These are phyloP conservation scores for Malthinus flaveolus DNA, from an alignment of 2,888 invertebrate species.

Conservation along the genomic window DNA sequence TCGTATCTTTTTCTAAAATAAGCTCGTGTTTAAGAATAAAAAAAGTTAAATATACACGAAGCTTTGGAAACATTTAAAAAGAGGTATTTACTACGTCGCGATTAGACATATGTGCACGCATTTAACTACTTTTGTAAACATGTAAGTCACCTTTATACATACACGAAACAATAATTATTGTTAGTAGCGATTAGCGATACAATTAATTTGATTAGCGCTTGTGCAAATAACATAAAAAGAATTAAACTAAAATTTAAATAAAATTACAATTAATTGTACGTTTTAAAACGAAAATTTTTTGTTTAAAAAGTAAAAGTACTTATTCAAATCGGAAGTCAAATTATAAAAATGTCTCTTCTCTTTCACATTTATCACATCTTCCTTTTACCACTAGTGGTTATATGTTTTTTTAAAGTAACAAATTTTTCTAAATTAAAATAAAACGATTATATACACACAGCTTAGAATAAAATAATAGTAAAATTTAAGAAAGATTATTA, in stretches of 20 bases:
- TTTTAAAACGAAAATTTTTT: not conserved
- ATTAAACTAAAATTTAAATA: no score
- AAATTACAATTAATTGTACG: not conserved
- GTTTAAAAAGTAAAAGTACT: not conserved
- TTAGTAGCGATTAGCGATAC: not conserved
- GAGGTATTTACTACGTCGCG: not conserved
- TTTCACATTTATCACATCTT: conserved; percentile 4
- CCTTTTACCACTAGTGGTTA: not conserved
- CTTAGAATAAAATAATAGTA: not conserved
- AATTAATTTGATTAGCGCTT: not conserved
- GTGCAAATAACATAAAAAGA: conserved; percentile 1
- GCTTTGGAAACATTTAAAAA: not conserved
- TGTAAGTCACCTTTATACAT: not conserved
- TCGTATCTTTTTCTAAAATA: not conserved
- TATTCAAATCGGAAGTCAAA: not conserved
- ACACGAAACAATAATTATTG: conserved; percentile 2
- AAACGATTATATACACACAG: conserved; percentile 1
- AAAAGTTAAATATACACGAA: not conserved
- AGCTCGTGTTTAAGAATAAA: no score
- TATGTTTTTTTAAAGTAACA: not conserved
- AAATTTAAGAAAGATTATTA: not conserved
- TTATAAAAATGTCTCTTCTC: not conserved
- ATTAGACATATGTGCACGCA: not conserved
- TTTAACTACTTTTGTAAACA: conserved; percentile 2
- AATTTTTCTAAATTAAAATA: no score